Conservation (phyloP, 2,797 vertebrate genomes). For the Enteromius trimaculatus region DNA sequence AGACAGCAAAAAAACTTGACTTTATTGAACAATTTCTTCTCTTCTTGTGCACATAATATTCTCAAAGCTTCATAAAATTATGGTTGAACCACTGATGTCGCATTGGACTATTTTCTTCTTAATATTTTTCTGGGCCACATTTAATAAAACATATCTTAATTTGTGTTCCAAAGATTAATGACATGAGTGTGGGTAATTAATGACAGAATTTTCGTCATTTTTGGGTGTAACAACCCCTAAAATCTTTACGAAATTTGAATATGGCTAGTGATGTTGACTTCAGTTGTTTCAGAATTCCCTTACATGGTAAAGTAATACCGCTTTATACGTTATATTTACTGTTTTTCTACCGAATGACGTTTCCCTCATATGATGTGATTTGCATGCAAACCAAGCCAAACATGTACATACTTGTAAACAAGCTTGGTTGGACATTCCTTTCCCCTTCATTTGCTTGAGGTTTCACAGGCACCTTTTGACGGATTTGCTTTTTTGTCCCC, state of each 20-base stretch:
- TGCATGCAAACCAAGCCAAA: constrained; percentile 36
- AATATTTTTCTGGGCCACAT: not conserved
- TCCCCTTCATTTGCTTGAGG: constrained; percentile 67
- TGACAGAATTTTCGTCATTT: not conserved
- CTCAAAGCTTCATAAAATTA: too few relatives aligned
- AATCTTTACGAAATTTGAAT: not conserved
- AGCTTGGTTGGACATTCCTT: constrained; percentile 76
- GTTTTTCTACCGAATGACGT: not conserved
- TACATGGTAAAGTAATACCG: not conserved
- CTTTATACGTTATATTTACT: not conserved
- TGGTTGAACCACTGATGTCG: too few relatives aligned
- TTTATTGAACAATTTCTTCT: too few relatives aligned
- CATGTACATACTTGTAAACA: constrained; percentile 70
- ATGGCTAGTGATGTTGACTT: not conserved
- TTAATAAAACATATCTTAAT: not conserved
- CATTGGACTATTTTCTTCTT: too few relatives aligned
- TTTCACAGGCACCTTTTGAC: constrained; percentile 71
- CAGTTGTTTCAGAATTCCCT: not conserved
- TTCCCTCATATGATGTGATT: constrained; percentile 20
- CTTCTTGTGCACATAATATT: too few relatives aligned
- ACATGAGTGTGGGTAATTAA: not conserved
- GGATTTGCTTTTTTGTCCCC: constrained; percentile 54
- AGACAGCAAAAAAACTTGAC: too few relatives aligned
- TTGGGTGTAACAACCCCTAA: not conserved
- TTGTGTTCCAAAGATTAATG: not conserved